Evolutionary conservation across 2,888 invertebrate genomes (phyloP), one percentile per base, ranked within the genome.

Genomic region (Trichogramma evanescens): DNA sequence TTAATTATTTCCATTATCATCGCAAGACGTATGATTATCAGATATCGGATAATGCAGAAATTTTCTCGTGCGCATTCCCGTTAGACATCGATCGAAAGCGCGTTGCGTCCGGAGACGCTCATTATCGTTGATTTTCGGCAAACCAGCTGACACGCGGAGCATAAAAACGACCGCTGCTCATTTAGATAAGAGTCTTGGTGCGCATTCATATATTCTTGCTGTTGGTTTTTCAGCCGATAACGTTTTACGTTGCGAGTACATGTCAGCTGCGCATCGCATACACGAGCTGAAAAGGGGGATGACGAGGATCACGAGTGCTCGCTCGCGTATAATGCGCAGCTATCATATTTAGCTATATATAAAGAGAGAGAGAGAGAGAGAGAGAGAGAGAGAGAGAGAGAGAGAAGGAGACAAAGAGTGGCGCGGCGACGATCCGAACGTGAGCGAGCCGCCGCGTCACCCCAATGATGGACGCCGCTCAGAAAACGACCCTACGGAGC

Each of bases 401-500:
- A 75, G 75, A 75, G 75, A 73, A 50, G 6, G 58, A 45, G 43
- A 26, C 26, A 26, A 26, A 26, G 26, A 26, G 26, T 26, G 26
- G 26, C 26, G 26, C 26, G 3, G 26, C 26, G 26, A 26, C 26
- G 26, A 26, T 26, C 26, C 26, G 26, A 26, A 26, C 26, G 26
- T 26, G 26, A 26, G 26, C 26, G 26, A 26, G 26, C 26, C 26
- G 72, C 71, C 73, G 73, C 74, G 75, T 77, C 77, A 74, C 69
- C 70, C 71, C 69, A 71, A 77, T 79, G 79, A 79, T 79, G 75
- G 79, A 79, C 79, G 79, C 79, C 77, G 26, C 79, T 78, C 78
- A 78, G 76, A 76, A 26, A 80, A 80, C 79, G 79, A 79, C 79
- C 77, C 79, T 76, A 78, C 75, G 75, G 79, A 78, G 79, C 76